These are phyloP conservation scores for Astyanax mexicanus DNA, from an alignment of 2,797 vertebrate genomes.

Conservation along the genomic window DNA sequence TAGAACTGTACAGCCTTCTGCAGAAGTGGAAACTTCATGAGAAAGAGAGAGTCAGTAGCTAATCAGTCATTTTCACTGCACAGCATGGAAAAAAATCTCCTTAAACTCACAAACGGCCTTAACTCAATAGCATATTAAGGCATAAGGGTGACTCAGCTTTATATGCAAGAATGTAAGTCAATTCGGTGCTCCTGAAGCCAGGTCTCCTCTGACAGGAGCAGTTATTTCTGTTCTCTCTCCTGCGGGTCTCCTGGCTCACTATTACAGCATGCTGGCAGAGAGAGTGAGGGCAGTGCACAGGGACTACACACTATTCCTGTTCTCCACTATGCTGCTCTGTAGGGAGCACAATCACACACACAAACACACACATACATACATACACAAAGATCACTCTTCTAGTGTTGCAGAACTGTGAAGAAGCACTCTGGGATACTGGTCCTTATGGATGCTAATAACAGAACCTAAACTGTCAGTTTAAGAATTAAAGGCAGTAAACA, in stretches of 20 bases:
- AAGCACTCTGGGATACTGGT: not conserved
- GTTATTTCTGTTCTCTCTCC: slow-evolving; percentile 51
- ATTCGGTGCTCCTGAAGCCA: slow-evolving; percentile 20
- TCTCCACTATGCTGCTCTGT: slow-evolving; percentile 12
- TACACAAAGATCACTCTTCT: slow-evolving; percentile 4
- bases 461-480: not conserved
- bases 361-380: not conserved
- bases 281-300: slow-evolving; percentile 28
- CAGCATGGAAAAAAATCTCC: not conserved
- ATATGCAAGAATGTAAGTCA: slow-evolving; percentile 66
- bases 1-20: not conserved
- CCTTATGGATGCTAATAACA: not conserved
- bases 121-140: not conserved
- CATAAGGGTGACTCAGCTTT: slow-evolving; percentile 46
- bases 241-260: slow-evolving; percentile 50
- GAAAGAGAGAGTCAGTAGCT: no score
- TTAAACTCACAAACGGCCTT: not conserved
- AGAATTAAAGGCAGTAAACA: not conserved
- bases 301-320: slow-evolving; percentile 35
- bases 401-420: not conserved
- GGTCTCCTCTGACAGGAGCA: slow-evolving; percentile 45
- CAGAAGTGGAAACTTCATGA: not conserved
- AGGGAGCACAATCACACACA: not conserved
- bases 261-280: slow-evolving; percentile 36
- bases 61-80: not conserved